Evolutionary conservation across 2,113 vertebrate species (phyloP), one percentile per base, ranked within the genome.

Genomic region (Aptenodytes patagonicus): DNA sequence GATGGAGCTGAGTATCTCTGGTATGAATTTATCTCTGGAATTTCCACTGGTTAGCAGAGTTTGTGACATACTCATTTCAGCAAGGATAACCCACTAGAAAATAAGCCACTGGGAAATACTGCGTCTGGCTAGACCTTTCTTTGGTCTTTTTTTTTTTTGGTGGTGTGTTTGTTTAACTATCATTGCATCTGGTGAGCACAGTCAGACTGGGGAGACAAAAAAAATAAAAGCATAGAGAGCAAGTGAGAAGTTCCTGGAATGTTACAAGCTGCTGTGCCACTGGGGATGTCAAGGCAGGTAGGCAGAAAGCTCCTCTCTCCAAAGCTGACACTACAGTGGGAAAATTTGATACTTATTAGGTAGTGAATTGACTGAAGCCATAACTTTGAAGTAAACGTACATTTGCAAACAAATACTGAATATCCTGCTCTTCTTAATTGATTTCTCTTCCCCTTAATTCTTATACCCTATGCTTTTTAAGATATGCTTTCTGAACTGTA

Each of bases 251-350:
- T 94, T 93, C 75, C 68, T 97, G 82, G 84, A 95, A 96, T 97
- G 78, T 96, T 90, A 83, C 68, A 90, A 91, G 66, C 82, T 98
- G 97, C 97, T 98, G 97, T 98, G 90, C 97, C 95, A 98, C 81
- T 95, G 93, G 90, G 97, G 93, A 97, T 96, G 97, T 89, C 97
- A 96, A 95, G 83, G 62, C 76, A 92, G 10, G n/a, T 91, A 91
- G 90, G 77, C 91, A 57, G 95, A 91, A 96, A 69, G 40, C 62
- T 93, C 42, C 71, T 52, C 36, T 84, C 61, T 79, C 51, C 71
- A 73, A 73, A 85, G 58, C 42, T 90, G 70, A 88, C 84, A 86
- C 78, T 66, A 51, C 26, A 64, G 96, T 98, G 98, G 96, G 97
- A 98, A 98, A 97, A 94, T 28, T 73, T 62, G 80, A 95, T 96